Evolutionary conservation across 2,888 invertebrate species (phyloP).

Genomic region (Pyrgus malvae): DNA sequence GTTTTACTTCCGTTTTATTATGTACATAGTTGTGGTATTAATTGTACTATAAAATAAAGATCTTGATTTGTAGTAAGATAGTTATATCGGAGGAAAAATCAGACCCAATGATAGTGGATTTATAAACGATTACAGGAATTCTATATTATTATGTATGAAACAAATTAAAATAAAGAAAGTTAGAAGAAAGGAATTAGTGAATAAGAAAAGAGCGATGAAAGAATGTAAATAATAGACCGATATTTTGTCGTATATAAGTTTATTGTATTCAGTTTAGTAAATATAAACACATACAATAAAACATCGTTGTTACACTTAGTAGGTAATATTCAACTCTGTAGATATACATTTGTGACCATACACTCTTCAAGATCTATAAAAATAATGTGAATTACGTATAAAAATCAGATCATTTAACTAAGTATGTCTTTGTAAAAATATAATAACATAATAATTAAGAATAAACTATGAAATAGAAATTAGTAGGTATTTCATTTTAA

Average conservation of each 20-base stretch:
- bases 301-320: conserved; percentile 59
- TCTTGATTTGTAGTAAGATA: too few species aligned
- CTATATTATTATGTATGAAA: too few species aligned
- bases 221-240: too few species aligned
- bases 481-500: background rate
- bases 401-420: conserved; percentile 63
- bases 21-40: too few species aligned
- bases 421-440: conserved; percentile 38
- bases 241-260: conserved; percentile 60
- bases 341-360: conserved; percentile 53
- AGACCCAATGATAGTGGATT: too few species aligned
- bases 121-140: too few species aligned
- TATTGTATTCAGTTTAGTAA: conserved; percentile 70
- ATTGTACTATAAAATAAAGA: too few species aligned
- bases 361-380: conserved; percentile 46
- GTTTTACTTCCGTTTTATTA: too few species aligned
- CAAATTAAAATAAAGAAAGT: background rate
- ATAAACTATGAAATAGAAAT: conserved; percentile 12
- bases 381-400: conserved; percentile 40
- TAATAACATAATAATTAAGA: conserved; percentile 7
- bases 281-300: conserved; percentile 70
- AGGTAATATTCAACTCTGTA: conserved; percentile 37
- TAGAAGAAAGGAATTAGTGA: background rate
- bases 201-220: conserved; percentile 16
- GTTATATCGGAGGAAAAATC: too few species aligned